Conservation (phyloP, 2,888 invertebrate species). For the Pyrochroa serraticornis region DNA sequence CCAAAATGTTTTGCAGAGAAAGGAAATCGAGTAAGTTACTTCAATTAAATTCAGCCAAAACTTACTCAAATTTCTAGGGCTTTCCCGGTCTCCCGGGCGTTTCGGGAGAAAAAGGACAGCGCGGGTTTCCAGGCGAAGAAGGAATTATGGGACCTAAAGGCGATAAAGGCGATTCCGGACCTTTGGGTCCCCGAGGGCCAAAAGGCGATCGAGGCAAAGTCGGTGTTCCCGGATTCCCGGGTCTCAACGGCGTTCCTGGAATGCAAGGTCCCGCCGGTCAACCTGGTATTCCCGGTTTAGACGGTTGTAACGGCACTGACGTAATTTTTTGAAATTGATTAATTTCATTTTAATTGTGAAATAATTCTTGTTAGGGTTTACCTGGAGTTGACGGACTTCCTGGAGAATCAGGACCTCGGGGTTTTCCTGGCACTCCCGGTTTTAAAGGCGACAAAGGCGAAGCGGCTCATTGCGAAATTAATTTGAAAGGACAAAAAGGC, state of each 20-base stretch:
- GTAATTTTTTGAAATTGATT: slow-evolving; percentile 58
- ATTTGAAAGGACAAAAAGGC: slow-evolving; percentile 83
- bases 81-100: slow-evolving; percentile 74
- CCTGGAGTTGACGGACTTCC: slow-evolving; percentile 73
- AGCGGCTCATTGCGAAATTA: slow-evolving; percentile 73
- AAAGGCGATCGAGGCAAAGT: slow-evolving; percentile 86
- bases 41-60: neutral
- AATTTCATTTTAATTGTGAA: slow-evolving; percentile 6
- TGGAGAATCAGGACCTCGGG: slow-evolving; percentile 79
- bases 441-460: slow-evolving; percentile 81
- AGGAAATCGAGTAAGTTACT: slow-evolving; percentile 71
- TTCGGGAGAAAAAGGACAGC: slow-evolving; percentile 75
- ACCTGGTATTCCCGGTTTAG: slow-evolving; percentile 84
- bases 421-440: slow-evolving; percentile 71
- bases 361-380: slow-evolving; percentile 64
- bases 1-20: slow-evolving; percentile 91
- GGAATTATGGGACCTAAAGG: slow-evolving; percentile 89
- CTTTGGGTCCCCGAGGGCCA: slow-evolving; percentile 78
- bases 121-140: slow-evolving; percentile 83
- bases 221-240: slow-evolving; percentile 88
- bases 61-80: slow-evolving; percentile 63
- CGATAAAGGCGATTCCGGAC: slow-evolving; percentile 85
- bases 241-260: slow-evolving; percentile 76
- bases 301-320: slow-evolving; percentile 96
- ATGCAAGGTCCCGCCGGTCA: slow-evolving; percentile 71